Base-by-base conservation (phyloP, 2,888 invertebrate genomes). In the Congeria kusceri region DNA sequence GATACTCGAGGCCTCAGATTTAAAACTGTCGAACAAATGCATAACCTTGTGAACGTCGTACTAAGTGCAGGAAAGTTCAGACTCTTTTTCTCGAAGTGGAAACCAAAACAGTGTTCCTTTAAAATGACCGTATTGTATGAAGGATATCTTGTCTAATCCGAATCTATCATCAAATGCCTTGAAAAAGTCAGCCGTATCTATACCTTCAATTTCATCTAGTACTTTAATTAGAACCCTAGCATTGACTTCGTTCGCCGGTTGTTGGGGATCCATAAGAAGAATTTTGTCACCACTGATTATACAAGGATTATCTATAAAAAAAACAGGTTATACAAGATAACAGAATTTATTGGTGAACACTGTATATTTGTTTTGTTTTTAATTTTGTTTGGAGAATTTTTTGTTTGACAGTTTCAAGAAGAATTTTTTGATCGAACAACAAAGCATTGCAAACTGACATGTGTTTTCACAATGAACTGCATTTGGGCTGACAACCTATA, bases 91-190 rank as follows among this genome's bases (percentile, higher is more conserved):
- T 7, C 92, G 83, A n/a, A 92, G 74, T 7, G 92, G 92, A 74
- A 92, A 92, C 77, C 92, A 80, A 66, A 92, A 91, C 58, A 92
- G 25, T 5, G 92, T 91, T 47, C 92, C 92, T 11, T 82, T 44
- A 67, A 80, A 92, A 67, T 73, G 70, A 7, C 89, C 87, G 15
- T 27, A 25, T 7, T 66, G 62, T 2, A 77, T 61, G 11, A 89
- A 77, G 1, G 78, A 66, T 18, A 73, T 67, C 23, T 77, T 46
- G 1, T 47, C 47, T 46, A 86, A 77, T 32, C 85, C 89, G 76
- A 91, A 91, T 5, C 85, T 63, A 0, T 83, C 86, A 25, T 77
- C 69, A 57, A 90, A 84, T 9, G 89, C 88, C 29, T 77, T 70
- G 18, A 83, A 77, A 20, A 83, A 67, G 20, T 68, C 75, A 57